These are phyloP conservation scores for Nemopilema nomurai DNA, from an alignment of 30 jellyfish, hydroid and myxozoan genomes.

Conservation along the genomic window DNA sequence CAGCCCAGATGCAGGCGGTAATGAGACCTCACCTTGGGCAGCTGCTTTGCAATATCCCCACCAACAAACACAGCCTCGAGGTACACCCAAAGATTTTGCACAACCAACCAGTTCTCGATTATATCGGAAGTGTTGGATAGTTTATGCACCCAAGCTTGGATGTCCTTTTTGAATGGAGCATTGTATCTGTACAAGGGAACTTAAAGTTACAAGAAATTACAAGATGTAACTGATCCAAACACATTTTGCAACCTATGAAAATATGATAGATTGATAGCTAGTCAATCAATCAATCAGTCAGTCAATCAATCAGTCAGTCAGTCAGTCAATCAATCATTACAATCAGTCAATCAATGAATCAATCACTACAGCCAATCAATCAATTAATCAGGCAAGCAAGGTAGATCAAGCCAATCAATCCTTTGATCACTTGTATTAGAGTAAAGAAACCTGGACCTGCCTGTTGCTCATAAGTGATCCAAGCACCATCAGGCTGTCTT, in stretches of 20 bases:
- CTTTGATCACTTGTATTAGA: too few relatives aligned
- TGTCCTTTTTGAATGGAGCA: constrained; percentile 98
- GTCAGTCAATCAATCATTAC: too few relatives aligned
- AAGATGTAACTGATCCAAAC: too few relatives aligned
- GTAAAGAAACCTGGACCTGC: constrained; percentile 9
- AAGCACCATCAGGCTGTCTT: constrained; percentile 97
- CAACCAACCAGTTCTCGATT: constrained; percentile 97
- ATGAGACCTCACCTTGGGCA: constrained; percentile 78
- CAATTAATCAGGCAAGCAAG: too few relatives aligned
- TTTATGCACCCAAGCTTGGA: constrained; percentile 95
- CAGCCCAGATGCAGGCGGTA: background rate
- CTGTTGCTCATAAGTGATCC: constrained; percentile 98
- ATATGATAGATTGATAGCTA: too few relatives aligned
- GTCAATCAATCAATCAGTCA: too few relatives aligned
- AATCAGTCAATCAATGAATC: too few relatives aligned
- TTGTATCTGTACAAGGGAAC: constrained; percentile 65
- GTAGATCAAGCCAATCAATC: too few relatives aligned
- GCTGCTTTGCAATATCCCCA: constrained; percentile 97
- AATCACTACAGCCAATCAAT: too few relatives aligned
- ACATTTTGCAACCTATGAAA: too few relatives aligned
- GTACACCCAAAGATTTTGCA: constrained; percentile 96
- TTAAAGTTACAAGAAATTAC: background rate
- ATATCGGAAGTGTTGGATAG: constrained; percentile 96
- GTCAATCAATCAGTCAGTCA: too few relatives aligned
- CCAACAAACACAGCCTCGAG: constrained; percentile 99